Base-by-base conservation (phyloP, 2,113 vertebrate genomes). In the Oostethus manadensis region DNA sequence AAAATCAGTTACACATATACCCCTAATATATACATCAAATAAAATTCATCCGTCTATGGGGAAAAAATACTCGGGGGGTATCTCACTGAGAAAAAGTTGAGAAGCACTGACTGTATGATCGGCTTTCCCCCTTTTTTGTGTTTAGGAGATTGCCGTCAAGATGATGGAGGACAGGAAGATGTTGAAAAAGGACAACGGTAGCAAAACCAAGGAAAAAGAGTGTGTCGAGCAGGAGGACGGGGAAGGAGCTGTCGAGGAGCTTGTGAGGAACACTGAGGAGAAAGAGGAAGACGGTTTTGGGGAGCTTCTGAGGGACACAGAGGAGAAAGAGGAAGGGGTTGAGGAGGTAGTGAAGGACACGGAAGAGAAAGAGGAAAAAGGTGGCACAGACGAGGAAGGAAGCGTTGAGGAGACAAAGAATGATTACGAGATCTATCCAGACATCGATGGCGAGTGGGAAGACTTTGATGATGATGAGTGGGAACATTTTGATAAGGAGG, bases 61-160 rank as follows among this genome's bases (percentile, higher is more conserved):
- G 7, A 7, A 33, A 33, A 33, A 8, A 3, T 33, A 7, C 7
- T 8, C 8, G 4, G 7, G 29, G 29, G 29, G 29, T 33, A 33
- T 7, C 8, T 33, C 29, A 33, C 4, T 33, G 7, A 33, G 8
- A 33, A 33, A 33, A 26, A 26, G 23, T 26, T 26, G 23, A 26
- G 23, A 26, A 5, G 5, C 29, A 33, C 29, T 33, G 29, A 8
- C 29, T 33, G 29, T 33, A 42, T 42, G 38, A 42, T 42, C 2
- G 10, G 33, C n/a, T 40, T n/a, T 21, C 18, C 20, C 18, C 40
- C 3, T 21, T 1, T 23, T 26, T 9, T 38, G 6, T 55, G 17
- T 51, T 40, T n/a, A 55, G 53, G 53, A 55, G 35, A 38, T 21
- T 55, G 53, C 53, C 10, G 53, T 55, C 53, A 20, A 13, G 21